These are phyloP conservation scores for Pachydiplax longipennis DNA, from an alignment of 2,888 invertebrate genomes.

Conservation along the genomic window DNA sequence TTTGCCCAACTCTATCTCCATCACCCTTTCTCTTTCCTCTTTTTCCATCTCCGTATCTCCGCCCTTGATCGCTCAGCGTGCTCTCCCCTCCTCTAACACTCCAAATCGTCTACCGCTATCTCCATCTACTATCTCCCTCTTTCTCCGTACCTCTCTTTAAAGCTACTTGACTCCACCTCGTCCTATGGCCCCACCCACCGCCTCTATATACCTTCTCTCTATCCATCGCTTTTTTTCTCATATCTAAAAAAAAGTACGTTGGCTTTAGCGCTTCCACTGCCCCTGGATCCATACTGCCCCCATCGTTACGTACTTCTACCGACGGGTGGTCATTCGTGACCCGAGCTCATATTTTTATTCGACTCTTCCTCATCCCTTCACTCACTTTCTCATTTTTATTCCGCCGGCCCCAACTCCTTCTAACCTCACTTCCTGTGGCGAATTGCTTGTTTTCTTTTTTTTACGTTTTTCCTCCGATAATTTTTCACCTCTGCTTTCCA, in stretches of 20 bases:
- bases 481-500: neutral
- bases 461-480: neutral
- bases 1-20: neutral
- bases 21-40: neutral
- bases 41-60: neutral
- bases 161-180: conserved; percentile 2
- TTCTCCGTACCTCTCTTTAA: neutral
- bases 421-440: conserved; percentile 16
- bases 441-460: conserved; percentile 15
- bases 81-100: conserved; percentile 12
- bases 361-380: conserved; percentile 26
- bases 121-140: conserved; percentile 17
- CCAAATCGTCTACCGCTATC: conserved; percentile 25
- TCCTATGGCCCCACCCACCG: neutral
- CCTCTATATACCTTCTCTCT: neutral
- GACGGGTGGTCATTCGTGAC: conserved; percentile 44
- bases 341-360: conserved; percentile 41
- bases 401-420: neutral
- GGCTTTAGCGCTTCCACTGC: conserved; percentile 10
- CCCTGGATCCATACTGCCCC: conserved; percentile 35
- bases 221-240: neutral
- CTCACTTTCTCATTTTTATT: neutral
- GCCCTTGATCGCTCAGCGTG: conserved; percentile 31
- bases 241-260: conserved; percentile 8
- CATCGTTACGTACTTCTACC: conserved; percentile 32